Evolutionary conservation across 2,888 invertebrate genomes (phyloP).

Genomic region (Dryococelus australis): DNA sequence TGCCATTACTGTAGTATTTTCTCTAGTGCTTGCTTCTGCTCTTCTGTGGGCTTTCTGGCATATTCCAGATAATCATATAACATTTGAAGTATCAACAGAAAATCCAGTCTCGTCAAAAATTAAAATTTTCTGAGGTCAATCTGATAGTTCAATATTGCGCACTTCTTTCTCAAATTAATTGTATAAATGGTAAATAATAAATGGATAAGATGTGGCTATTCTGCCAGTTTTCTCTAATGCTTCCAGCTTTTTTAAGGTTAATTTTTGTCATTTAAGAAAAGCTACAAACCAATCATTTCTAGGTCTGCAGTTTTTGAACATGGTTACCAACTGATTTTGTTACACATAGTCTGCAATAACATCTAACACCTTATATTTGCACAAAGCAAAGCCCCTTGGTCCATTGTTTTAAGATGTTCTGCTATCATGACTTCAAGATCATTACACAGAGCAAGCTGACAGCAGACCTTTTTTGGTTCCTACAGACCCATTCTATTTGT

Average conservation of each 20-base stretch:
- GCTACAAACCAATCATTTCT: background rate
- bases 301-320: background rate
- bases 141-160: background rate
- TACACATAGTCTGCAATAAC: no score
- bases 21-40: background rate
- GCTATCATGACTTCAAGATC: no score
- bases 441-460: no score
- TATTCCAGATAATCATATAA: background rate
- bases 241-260: background rate
- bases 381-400: no score
- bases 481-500: no score
- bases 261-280: background rate
- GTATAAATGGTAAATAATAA: background rate
- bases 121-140: background rate
- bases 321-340: no score
- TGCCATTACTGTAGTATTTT: slow-evolving; percentile 23
- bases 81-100: background rate
- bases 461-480: no score
- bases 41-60: background rate
- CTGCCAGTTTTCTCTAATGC: background rate
- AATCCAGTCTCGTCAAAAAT: background rate
- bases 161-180: background rate
- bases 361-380: no score
- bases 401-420: no score
- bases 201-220: background rate